phyloP scores from a whole-genome alignment of 2,888 invertebrate species.

The Argyra leucocephala region DNA sequence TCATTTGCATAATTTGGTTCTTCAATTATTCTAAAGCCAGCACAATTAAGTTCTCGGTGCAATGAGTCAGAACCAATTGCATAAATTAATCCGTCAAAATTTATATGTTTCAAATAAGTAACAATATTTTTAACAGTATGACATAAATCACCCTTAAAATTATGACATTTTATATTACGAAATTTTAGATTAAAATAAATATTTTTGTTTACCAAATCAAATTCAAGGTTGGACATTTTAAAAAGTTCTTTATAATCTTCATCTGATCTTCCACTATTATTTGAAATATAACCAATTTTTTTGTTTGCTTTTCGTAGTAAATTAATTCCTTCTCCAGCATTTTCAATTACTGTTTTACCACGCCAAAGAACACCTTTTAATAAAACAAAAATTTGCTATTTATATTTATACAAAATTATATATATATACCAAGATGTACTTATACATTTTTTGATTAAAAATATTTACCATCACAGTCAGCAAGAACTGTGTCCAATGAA shows the following conservation, averaged over 20 bases:
- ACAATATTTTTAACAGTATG: slow-evolving; percentile 43
- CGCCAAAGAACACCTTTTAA: slow-evolving; percentile 45
- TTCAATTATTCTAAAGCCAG: slow-evolving; percentile 42
- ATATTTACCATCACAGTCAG: slow-evolving; percentile 52
- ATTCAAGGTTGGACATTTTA: slow-evolving; percentile 28
- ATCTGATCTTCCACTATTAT: slow-evolving; percentile 37
- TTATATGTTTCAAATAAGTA: slow-evolving; percentile 42
- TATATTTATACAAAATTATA: neutral
- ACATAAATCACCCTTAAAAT: slow-evolving; percentile 38
- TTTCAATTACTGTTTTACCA: slow-evolving; percentile 35
- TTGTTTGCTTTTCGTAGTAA: slow-evolving; percentile 41
- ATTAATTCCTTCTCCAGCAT: slow-evolving; percentile 37
- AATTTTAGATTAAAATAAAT: neutral
- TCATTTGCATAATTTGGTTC: slow-evolving; percentile 31
- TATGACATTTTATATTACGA: neutral
- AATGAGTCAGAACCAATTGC: slow-evolving; percentile 38
- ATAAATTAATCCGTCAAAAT: slow-evolving; percentile 42
- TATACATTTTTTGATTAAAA: neutral
- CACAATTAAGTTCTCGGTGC: slow-evolving; percentile 35
- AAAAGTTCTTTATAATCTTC: slow-evolving; percentile 34
- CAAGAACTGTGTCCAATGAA: slow-evolving; percentile 49
- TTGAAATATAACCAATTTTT: slow-evolving; percentile 39
- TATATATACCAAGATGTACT: too few species aligned
- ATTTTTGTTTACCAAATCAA: slow-evolving; percentile 31
- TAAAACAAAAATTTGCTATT: neutral